Evolutionary conservation across 2,797 vertebrate genomes (phyloP).

Genomic region (Sciurus vulgaris): DNA sequence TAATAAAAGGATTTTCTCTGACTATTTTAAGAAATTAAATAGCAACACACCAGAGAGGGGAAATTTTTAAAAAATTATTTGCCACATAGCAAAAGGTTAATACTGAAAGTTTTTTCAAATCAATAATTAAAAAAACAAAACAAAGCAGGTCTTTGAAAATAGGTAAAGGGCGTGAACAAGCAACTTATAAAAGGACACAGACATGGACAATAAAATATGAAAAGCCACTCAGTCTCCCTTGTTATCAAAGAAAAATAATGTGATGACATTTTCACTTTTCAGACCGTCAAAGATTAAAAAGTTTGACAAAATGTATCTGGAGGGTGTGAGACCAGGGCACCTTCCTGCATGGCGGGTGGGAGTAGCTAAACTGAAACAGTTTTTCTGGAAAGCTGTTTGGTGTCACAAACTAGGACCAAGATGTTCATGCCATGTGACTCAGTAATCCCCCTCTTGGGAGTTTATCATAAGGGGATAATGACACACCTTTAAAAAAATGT

Average conservation of each 20-base stretch:
- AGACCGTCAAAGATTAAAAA: background rate
- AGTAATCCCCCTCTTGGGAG: background rate
- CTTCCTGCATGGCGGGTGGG: background rate
- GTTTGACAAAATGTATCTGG: background rate
- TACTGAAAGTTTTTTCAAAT: slow-evolving; percentile 48
- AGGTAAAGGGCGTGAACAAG: background rate
- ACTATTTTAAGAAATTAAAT: slow-evolving; percentile 50
- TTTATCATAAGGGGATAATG: background rate
- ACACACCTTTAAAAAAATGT: background rate
- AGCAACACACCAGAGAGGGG: slow-evolving; percentile 29
- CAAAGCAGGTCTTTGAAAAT: background rate
- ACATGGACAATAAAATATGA: background rate
- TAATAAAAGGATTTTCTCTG: slow-evolving; percentile 4
- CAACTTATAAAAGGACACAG: background rate
- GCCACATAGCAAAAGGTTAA: slow-evolving; percentile 12
- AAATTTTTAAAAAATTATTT: slow-evolving; percentile 28
- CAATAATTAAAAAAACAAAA: slow-evolving; percentile 32
- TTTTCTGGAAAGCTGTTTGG: background rate
- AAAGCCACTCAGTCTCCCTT: slow-evolving; percentile 27
- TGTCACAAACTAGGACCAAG: background rate
- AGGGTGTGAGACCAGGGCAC: background rate
- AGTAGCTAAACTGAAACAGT: background rate
- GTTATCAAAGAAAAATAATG: slow-evolving; percentile 14
- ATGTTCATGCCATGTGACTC: background rate
- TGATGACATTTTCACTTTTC: background rate